Percentiles rank a stretch among this genome's conserved stretches.
Evolutionary conservation across 2,113 vertebrate species (phyloP).

Genomic region (Nesospiza acunhae): DNA sequence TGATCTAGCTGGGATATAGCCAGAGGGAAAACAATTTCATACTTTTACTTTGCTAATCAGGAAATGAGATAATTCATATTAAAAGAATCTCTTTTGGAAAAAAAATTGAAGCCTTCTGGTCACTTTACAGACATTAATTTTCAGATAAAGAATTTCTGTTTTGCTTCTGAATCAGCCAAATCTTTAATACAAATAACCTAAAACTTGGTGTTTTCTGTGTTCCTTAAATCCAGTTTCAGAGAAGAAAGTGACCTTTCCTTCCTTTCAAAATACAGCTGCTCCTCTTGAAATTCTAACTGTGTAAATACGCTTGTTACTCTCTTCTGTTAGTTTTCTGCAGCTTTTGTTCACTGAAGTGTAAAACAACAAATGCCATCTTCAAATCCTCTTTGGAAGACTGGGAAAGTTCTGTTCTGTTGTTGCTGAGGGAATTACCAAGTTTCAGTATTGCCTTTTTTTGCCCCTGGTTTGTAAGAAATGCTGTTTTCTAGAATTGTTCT

Average conservation of each 20-base stretch:
- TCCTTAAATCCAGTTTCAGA: background rate
- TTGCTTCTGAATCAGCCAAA: background rate
- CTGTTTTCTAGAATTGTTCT: background rate
- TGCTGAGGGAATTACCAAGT: background rate
- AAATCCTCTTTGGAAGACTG: background rate
- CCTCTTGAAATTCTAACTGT: background rate
- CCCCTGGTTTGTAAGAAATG: background rate
- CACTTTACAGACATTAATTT: slow-evolving; percentile 8
- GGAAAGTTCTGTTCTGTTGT: background rate
- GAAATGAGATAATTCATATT: slow-evolving; percentile 7
- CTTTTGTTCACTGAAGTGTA: background rate
- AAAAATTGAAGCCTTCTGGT: background rate
- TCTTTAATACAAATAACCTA: background rate
- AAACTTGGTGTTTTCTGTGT: background rate
- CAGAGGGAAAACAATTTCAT: slow-evolving; percentile 13
- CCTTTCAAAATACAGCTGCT: background rate
- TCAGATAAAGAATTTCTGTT: background rate
- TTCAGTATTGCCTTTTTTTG: background rate
- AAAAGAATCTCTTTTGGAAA: background rate
- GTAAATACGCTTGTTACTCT: background rate
- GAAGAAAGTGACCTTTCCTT: background rate
- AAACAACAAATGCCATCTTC: background rate
- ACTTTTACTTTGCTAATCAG: slow-evolving; percentile 30
- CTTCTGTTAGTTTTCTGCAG: background rate
- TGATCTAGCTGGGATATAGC: slow-evolving; percentile 11